Evolutionary conservation across 2,888 invertebrate genomes (phyloP), one percentile per base, ranked within the genome.

Genomic region (Oscheius sp.): DNA sequence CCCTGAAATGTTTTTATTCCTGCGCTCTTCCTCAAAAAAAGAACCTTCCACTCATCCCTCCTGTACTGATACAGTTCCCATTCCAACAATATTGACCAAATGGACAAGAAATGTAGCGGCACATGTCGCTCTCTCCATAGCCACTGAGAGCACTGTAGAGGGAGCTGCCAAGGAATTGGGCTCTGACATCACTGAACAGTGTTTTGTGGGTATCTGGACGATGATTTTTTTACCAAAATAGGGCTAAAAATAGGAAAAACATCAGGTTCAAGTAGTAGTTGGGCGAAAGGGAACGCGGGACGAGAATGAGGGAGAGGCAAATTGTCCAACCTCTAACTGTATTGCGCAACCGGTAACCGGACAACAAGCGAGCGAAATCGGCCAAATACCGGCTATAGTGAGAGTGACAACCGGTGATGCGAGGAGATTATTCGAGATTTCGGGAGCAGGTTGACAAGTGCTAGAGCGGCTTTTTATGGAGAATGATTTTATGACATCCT

Each of bases 81-180:
- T 85, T 86, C 77, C 86, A 81, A 68, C 88, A 88, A 63, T 85
- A 86, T 62, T 88, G 87, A 1, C 88, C 88, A 57, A 86, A 85
- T 1, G 88, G 87, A 68, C 88, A 88, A 0, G 88, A 80, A 32
- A 84, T 84, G 58, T 84, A 84, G 66, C 88, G 79, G 71, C 88
- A 88, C 81, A 86, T 84, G 73, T 88, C 88, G 60, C 81, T 83
- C n/a, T 79, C 84, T 35, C 84, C 84, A 76, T 88, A 88, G 29
- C 85, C 87, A 10, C 82, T 80, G 29, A 88, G 76, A 2, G 88
- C 86, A n/a, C 76, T 74, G 57, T 86, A 84, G 29, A 88, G 82
- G 33, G 85, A 79, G 62, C 84, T 84, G 33, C 88, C 88, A 1
- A 84, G 75, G 68, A 84, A 84, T 72, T 84, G 84, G 13, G 71